Conservation (phyloP, 1,140 invertebrate genomes). For the Coboldia fuscipes region DNA sequence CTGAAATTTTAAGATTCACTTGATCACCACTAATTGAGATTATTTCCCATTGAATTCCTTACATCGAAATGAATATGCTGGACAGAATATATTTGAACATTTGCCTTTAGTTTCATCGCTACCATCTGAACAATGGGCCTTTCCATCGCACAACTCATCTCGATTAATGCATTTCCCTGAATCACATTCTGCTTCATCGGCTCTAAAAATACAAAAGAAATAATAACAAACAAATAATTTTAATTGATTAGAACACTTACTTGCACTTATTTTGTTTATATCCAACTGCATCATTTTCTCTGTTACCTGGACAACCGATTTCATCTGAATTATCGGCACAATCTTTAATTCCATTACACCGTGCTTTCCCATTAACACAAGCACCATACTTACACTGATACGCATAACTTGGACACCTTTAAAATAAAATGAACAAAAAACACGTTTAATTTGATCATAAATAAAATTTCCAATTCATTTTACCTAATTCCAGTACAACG, state of each 20-base stretch:
- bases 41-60: too few species aligned
- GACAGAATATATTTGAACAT: not conserved
- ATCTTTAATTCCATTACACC: constrained; percentile 33
- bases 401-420: constrained; percentile 21
- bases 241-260: not conserved
- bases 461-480: not conserved
- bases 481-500: constrained; percentile 23
- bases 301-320: too few species aligned
- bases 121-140: not conserved
- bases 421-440: constrained; percentile 6
- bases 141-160: too few species aligned
- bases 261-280: not conserved
- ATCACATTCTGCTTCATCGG: too few species aligned
- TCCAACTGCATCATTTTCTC: not conserved
- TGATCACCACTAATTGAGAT: too few species aligned
- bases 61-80: constrained; percentile 1
- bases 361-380: constrained; percentile 27
- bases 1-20: too few species aligned
- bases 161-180: too few species aligned
- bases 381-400: constrained; percentile 36
- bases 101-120: not conserved
- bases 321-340: constrained; percentile 53
- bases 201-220: too few species aligned
- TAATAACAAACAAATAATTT: not conserved
- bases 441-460: not conserved